Base-by-base conservation (phyloP, 2,797 vertebrate genomes). In the Holocentrus rufus region DNA sequence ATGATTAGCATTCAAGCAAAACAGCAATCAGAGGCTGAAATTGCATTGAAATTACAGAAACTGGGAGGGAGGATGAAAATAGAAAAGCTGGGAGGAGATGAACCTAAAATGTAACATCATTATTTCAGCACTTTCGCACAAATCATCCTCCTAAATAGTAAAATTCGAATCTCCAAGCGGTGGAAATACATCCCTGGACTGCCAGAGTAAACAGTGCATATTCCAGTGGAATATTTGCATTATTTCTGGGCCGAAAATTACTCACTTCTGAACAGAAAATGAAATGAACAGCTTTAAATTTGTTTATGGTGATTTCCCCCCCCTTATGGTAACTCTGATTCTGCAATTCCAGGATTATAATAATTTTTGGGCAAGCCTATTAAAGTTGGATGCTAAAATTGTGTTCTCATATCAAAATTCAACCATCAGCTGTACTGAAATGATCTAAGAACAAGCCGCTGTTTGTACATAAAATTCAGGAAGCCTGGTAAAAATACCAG, bases 11-110 rank as follows among this genome's bases (percentile, higher is more conserved):
- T 92, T 92, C 84, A 86, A 84, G 85, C 84, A 90, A 82, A 85
- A 89, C 86, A 86, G 89, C 89, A 93, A 93, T 93, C 90, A 92
- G 85, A 89, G 83, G 70, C 82, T 88, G 87, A 93, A 93, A 94
- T 94, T 94, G 91, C 91, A 87, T 62, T 84, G 82, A 92, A 92
- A 92, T 92, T 88, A 91, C 87, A 86, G 84, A 89, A 74, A 84
- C 85, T 91, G 89, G 87, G 81, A 88, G 88, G 80, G 80, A 79
- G 88, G 88, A 92, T 92, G 84, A 85, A 88, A 73, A 81, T 42
- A 72, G 70, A 83, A 72, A 80, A 79, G 72, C 61, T 68, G 52
- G 72, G 77, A 81, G 27, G 42, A 91, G 81, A 84, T 86, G 72
- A 82, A 75, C 87, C 80, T 87, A 81, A 88, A 90, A 91, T 89